A percentile compares a stretch with the other conserved stretches of the same genome.
phyloP scores from a whole-genome alignment of 2,797 vertebrate genomes.

The Nannoperca australis region DNA sequence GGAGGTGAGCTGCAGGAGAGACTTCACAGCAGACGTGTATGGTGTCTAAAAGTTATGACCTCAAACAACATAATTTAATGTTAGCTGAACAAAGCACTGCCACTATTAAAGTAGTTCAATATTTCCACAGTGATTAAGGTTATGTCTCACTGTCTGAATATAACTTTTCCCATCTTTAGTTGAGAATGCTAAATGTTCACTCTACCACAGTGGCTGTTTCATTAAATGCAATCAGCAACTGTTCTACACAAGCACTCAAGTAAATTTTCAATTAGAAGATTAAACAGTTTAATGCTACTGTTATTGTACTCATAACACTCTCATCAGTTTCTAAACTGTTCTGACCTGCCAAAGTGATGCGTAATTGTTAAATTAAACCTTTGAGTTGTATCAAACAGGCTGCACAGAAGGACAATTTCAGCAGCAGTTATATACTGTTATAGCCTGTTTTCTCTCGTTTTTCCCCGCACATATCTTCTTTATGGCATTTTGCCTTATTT shows the following conservation, averaged over 20 bases:
- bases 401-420: not conserved
- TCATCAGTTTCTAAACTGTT: not conserved
- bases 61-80: conserved; percentile 16
- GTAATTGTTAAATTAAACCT: not conserved
- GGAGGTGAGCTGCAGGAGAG: conserved; percentile 22
- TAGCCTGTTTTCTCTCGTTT: not conserved
- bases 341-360: not conserved
- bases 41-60: conserved; percentile 39
- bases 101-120: not conserved
- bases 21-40: conserved; percentile 33
- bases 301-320: not conserved
- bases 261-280: not conserved
- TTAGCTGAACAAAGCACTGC: conserved; percentile 15
- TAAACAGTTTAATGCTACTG: not conserved
- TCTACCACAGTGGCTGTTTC: not conserved
- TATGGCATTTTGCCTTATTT: not conserved
- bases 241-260: not conserved
- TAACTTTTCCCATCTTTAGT: not conserved
- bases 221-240: not conserved
- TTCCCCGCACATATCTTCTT: not conserved
- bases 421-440: conserved; percentile 2
- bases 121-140: conserved; percentile 3
- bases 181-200: not conserved
- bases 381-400: not conserved
- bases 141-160: not conserved